Percentiles rank a stretch among this genome's conserved stretches.
Evolutionary conservation across 30 jellyfish, hydroid and myxozoan species (phyloP).

Genomic region (Aurelia sp.): DNA sequence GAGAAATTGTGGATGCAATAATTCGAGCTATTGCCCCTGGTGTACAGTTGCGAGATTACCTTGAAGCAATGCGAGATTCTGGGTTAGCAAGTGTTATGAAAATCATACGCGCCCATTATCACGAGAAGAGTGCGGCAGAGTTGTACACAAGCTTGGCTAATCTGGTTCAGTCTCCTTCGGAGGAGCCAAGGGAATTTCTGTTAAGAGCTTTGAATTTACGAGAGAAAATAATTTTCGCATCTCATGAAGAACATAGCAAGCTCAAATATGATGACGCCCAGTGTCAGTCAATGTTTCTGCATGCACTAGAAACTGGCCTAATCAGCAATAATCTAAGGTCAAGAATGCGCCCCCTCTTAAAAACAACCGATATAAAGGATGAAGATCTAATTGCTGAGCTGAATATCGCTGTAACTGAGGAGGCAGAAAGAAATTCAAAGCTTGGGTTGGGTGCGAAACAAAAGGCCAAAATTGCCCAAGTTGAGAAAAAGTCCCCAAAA

Average conservation of each 20-base stretch:
- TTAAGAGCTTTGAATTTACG: constrained; percentile 6
- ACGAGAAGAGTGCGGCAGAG: constrained; percentile 8
- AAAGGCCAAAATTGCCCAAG: constrained; percentile 28
- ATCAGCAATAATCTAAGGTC: constrained; percentile 25
- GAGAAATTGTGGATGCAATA: constrained; percentile 27
- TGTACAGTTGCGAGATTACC: constrained; percentile 19
- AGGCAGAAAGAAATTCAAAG: constrained; percentile 30
- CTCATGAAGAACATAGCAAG: constrained; percentile 15
- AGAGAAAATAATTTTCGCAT: not conserved
- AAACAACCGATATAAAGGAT: constrained; percentile 5
- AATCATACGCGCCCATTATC: constrained; percentile 33
- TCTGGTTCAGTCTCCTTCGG: constrained; percentile 11
- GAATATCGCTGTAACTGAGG: constrained; percentile 37
- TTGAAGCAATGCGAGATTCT: constrained; percentile 29
- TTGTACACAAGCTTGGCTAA: constrained; percentile 12
- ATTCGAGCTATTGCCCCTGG: constrained; percentile 27
- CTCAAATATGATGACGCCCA: constrained; percentile 17
- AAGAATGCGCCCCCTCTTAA: constrained; percentile 31
- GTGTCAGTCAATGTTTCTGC: constrained; percentile 54
- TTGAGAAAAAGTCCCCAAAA: not conserved
- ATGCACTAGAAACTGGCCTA: constrained; percentile 41
- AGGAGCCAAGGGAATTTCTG: constrained; percentile 11
- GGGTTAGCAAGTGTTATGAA: constrained; percentile 6
- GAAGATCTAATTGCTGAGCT: constrained; percentile 3
- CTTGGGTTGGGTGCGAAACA: constrained; percentile 20